Evolutionary conservation across 2,113 vertebrate species (phyloP).

Genomic region (Ifrita kowaldi): DNA sequence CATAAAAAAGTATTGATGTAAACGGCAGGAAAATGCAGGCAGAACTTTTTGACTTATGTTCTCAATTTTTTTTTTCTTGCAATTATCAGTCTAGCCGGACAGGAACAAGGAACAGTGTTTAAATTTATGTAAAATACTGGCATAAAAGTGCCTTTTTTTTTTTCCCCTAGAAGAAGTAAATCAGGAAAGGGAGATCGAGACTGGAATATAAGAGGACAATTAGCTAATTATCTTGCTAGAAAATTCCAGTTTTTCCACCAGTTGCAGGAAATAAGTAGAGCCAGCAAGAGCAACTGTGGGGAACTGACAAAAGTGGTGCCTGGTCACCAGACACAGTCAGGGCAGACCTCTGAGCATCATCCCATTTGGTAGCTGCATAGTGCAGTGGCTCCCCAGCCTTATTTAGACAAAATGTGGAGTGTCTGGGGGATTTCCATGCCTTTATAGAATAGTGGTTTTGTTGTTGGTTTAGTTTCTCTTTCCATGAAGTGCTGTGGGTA

Average conservation of each 20-base stretch:
- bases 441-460: rapidly evolving
- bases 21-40: neutral
- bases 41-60: neutral
- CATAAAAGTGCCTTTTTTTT: neutral
- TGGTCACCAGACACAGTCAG: neutral
- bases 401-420: neutral
- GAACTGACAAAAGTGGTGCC: neutral
- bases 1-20: neutral
- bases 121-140: neutral
- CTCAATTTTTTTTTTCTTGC: neutral
- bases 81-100: neutral
- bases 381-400: neutral
- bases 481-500: neutral
- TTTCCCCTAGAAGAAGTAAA: neutral
- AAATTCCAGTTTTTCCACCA: neutral
- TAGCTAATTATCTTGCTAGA: neutral
- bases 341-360: neutral
- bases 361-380: neutral
- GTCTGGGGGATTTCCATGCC: neutral
- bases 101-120: neutral
- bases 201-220: neutral
- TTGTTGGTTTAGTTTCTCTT: neutral
- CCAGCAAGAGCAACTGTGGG: neutral
- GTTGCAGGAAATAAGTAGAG: neutral
- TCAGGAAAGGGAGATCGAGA: neutral